Percentiles rank a stretch among this genome's conserved stretches.
These are phyloP conservation scores for Tonatia bakeri DNA, from an alignment of 2,113 vertebrate species.

Conservation along the genomic window DNA sequence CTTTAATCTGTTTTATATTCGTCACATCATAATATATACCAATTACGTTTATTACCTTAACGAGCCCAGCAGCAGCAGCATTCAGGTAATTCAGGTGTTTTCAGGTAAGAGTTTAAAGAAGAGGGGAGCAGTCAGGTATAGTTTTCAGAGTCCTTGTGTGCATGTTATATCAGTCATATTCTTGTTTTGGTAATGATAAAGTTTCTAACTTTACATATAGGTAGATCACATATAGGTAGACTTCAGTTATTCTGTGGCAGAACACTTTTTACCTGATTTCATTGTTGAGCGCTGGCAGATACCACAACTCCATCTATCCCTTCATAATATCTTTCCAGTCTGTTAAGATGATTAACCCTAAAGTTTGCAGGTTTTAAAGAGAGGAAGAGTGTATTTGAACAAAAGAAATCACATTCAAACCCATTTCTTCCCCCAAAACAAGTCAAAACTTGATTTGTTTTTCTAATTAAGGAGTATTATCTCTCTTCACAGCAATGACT, in stretches of 20 bases:
- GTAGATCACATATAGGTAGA: not conserved
- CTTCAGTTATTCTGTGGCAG: not conserved
- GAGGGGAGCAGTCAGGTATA: not conserved
- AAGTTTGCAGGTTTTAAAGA: not conserved
- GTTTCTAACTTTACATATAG: not conserved
- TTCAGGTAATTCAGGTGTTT: not conserved
- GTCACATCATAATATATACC: not conserved
- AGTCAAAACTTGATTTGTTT: conserved; percentile 29
- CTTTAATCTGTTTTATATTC: not conserved
- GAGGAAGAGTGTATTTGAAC: not conserved
- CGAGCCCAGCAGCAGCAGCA: not conserved
- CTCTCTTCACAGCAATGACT: not conserved
- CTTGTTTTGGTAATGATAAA: not conserved
- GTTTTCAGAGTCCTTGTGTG: not conserved
- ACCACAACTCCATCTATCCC: not conserved
- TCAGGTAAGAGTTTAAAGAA: conserved; percentile 4
- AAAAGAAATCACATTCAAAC: not conserved
- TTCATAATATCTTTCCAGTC: not conserved
- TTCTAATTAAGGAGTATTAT: conserved; percentile 10
- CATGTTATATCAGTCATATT: not conserved
- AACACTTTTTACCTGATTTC: not conserved
- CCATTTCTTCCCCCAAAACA: not conserved
- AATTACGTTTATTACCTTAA: not conserved
- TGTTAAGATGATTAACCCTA: not conserved
- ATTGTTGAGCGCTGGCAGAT: not conserved